Evolutionary conservation across 2,888 invertebrate genomes (phyloP), one percentile per base, ranked within the genome.

Genomic region (Eristalis tenax): DNA sequence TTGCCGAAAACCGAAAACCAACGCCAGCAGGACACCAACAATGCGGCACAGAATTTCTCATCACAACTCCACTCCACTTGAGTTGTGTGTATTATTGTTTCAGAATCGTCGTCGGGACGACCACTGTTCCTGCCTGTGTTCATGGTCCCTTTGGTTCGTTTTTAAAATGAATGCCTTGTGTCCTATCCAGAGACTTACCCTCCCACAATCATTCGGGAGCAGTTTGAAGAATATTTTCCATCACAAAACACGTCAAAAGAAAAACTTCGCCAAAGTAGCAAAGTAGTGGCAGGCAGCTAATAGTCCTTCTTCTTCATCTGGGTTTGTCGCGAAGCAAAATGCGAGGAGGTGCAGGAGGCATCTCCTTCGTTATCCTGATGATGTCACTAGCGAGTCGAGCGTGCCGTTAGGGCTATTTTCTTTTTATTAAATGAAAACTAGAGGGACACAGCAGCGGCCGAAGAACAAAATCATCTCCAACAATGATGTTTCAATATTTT

Each of bases 381-480:
- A 82, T 82, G 76, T 82, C 82, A 82, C 78, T 69, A 32, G 26
- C 43, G 26, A 26, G 71, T 32, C 32, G 32, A 83, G 76, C 73
- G 68, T 77, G 68, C 85, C 66, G 70, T 78, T 75, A 76, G 69
- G 87, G 70, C 78, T 86, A 78, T 86, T 86, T 86, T 83, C 78
- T 74, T 86, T 86, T 78, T 83, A 83, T 86, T 86, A 83, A 86
- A 86, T 86, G 78, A 78, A 86, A 82, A 83, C 70, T 78, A 59
- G 32, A 84, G 61, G 56, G 40, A 57, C 4, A 15, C 38, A 18
- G 40, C 23, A 23, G 40, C 50, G 50, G 50, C 50, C 50, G 28
- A 61, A 13, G 15, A 61, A 13, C 5, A 50, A 74, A 74, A 86
- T 75, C 75, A 81, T 61, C 76, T 81, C 81, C 68, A 82, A 68